A percentile compares a stretch with the other conserved stretches of the same genome.
Evolutionary conservation across 1,140 invertebrate genomes (phyloP).

Genomic region (Halictus rubicundus): DNA sequence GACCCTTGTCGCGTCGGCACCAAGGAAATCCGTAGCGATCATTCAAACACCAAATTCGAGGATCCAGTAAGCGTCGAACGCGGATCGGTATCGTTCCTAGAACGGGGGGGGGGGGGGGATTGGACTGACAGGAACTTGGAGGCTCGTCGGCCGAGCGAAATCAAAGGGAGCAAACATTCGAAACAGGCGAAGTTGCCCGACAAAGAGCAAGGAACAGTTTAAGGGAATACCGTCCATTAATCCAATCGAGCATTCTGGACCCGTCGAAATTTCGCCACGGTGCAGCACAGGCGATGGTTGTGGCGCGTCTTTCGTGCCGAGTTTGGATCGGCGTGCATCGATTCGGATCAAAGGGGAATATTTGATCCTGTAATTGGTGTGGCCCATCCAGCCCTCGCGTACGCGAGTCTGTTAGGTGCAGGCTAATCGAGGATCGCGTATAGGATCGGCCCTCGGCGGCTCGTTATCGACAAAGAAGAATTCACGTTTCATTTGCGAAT

Average conservation of each 20-base stretch:
- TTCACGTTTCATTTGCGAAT: conserved; percentile 23
- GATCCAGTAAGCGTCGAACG: too few species aligned
- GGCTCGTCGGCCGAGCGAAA: background rate
- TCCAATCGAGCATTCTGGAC: background rate
- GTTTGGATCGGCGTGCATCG: background rate
- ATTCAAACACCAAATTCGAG: background rate
- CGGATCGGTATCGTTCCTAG: background rate
- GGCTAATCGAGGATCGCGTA: too few species aligned
- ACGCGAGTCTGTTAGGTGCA: too few species aligned
- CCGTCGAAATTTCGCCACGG: background rate
- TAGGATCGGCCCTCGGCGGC: background rate
- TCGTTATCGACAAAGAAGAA: conserved; percentile 8
- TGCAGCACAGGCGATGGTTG: background rate
- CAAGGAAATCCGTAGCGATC: background rate
- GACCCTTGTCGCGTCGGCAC: too few species aligned
- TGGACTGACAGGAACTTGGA: background rate
- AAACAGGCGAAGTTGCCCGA: background rate
- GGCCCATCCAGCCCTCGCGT: background rate
- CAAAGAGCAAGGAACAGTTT: background rate
- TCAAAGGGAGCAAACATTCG: conserved; percentile 1
- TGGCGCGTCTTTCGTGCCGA: background rate
- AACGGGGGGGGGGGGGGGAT: background rate
- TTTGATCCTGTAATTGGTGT: background rate
- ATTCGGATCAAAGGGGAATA: conserved; percentile 15
- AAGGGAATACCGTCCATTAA: conserved; percentile 1